Evolutionary conservation across 2,113 vertebrate genomes (phyloP).

Genomic region (Pygoscelis adeliae): DNA sequence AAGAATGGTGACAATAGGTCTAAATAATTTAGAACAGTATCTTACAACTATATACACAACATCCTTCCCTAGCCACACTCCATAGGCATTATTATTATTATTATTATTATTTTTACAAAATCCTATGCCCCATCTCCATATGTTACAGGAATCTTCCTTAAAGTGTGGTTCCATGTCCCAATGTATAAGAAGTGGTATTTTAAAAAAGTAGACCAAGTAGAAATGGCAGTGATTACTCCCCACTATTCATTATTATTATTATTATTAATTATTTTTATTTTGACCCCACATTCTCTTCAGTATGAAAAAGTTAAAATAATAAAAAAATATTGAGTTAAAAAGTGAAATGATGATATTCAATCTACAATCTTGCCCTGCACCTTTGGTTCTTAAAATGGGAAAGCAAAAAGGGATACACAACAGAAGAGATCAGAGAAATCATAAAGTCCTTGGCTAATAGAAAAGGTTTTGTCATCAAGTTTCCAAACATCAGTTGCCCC

Average conservation of each 20-base stretch:
- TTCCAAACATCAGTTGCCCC: not conserved
- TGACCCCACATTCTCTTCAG: constrained; percentile 73
- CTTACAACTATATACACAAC: constrained; percentile 86
- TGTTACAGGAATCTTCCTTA: constrained; percentile 68
- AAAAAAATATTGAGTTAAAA: constrained; percentile 72
- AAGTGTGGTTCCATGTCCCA: constrained; percentile 85
- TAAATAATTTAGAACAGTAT: constrained; percentile 83
- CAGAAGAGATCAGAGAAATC: constrained; percentile 6
- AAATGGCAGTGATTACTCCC: constrained; percentile 91
- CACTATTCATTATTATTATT: not conserved
- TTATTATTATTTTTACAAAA: constrained; percentile 65
- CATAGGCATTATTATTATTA: constrained; percentile 52
- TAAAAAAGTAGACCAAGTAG: constrained; percentile 91
- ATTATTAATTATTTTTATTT: constrained; percentile 35
- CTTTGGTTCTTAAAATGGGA: constrained; percentile 82
- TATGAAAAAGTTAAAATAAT: constrained; percentile 80
- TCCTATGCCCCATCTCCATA: constrained; percentile 50
- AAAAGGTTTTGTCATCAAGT: not conserved
- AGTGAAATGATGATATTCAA: constrained; percentile 72
- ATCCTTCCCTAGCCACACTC: constrained; percentile 66
- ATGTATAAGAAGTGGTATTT: constrained; percentile 80
- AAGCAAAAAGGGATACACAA: constrained; percentile 46
- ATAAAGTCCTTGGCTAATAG: constrained; percentile 17
- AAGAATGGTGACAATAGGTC: constrained; percentile 79
- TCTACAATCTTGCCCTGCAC: constrained; percentile 77